Percentiles rank a stretch among this genome's conserved stretches.
These are phyloP conservation scores for Himalopsyche phryganea DNA, from an alignment of 1,140 invertebrate genomes.

Conservation along the genomic window DNA sequence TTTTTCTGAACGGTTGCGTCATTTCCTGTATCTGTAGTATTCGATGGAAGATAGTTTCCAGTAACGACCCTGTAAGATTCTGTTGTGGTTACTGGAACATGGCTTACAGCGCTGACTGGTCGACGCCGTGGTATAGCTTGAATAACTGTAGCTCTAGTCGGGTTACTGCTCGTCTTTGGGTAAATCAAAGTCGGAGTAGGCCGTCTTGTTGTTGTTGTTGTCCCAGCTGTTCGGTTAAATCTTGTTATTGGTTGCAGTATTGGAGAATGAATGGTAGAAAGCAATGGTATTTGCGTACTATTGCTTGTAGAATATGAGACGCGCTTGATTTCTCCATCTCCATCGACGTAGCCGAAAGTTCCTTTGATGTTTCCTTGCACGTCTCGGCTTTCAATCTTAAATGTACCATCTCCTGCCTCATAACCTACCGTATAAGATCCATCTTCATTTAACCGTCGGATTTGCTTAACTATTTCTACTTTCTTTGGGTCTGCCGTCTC, in stretches of 20 bases:
- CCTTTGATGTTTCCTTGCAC: slow-evolving; percentile 79
- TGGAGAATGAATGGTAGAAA: slow-evolving; percentile 46
- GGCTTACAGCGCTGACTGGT: slow-evolving; percentile 36
- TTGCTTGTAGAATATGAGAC: slow-evolving; percentile 74
- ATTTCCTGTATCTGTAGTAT: slow-evolving; percentile 3
- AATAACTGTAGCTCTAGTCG: slow-evolving; percentile 56
- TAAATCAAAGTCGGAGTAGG: slow-evolving; percentile 48
- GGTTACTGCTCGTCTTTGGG: slow-evolving; percentile 45
- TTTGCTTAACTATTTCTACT: slow-evolving; percentile 68
- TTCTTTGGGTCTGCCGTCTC: slow-evolving; percentile 56
- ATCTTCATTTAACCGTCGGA: slow-evolving; percentile 77
- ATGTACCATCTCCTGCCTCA: slow-evolving; percentile 78
- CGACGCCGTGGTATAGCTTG: slow-evolving; percentile 59
- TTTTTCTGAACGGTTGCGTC: slow-evolving; percentile 3
- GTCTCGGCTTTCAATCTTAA: slow-evolving; percentile 80
- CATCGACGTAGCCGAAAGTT: slow-evolving; percentile 81
- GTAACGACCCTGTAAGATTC: slow-evolving; percentile 32
- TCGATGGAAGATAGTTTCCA: slow-evolving; percentile 10
- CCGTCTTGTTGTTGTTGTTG: slow-evolving; percentile 47
- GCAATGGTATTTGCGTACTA: slow-evolving; percentile 41
- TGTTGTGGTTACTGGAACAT: slow-evolving; percentile 28
- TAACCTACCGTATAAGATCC: slow-evolving; percentile 83
- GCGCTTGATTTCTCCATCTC: slow-evolving; percentile 74
- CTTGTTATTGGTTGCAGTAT: slow-evolving; percentile 47
- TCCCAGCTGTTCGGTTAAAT: slow-evolving; percentile 44